phyloP scores from a whole-genome alignment of 1,140 invertebrate species.

The Thaumetopoea pityocampa region DNA sequence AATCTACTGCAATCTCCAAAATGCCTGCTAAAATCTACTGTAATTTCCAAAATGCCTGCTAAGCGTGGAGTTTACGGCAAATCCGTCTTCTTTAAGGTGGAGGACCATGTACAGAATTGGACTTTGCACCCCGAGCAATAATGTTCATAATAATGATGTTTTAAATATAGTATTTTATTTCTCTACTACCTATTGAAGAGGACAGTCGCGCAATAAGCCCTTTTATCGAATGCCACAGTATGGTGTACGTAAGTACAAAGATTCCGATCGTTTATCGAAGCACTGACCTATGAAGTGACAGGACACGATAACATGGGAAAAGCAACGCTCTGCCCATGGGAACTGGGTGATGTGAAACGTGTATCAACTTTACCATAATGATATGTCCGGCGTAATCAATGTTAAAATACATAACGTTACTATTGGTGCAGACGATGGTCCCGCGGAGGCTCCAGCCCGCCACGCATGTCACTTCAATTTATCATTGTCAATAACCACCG shows the following conservation, averaged over 20 bases:
- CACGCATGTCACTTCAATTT: constrained; percentile 25
- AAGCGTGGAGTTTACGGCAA: too few relatives aligned
- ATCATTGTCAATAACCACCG: constrained; percentile 22
- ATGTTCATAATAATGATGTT: too few relatives aligned
- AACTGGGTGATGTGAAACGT: constrained; percentile 34
- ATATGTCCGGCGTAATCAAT: constrained; percentile 21
- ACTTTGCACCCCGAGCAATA: too few relatives aligned
- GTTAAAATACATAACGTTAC: constrained; percentile 12
- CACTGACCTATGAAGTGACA: constrained; percentile 43
- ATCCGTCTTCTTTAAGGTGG: too few relatives aligned
- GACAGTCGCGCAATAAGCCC: too few relatives aligned
- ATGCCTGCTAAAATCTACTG: too few relatives aligned
- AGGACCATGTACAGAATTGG: too few relatives aligned
- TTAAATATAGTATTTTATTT: too few relatives aligned
- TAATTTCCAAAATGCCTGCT: too few relatives aligned
- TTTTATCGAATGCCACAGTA: constrained; percentile 11
- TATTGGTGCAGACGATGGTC: constrained; percentile 7
- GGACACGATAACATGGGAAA: constrained; percentile 47
- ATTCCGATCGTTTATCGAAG: constrained; percentile 42
- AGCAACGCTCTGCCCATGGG: constrained; percentile 46
- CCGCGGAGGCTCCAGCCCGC: constrained; percentile 12
- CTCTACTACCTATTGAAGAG: too few relatives aligned
- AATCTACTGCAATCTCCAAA: too few relatives aligned
- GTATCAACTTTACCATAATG: constrained; percentile 14
- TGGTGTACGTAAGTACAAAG: constrained; percentile 22